Conservation (phyloP, 2,113 vertebrate species). For the Platichthys flesus region DNA sequence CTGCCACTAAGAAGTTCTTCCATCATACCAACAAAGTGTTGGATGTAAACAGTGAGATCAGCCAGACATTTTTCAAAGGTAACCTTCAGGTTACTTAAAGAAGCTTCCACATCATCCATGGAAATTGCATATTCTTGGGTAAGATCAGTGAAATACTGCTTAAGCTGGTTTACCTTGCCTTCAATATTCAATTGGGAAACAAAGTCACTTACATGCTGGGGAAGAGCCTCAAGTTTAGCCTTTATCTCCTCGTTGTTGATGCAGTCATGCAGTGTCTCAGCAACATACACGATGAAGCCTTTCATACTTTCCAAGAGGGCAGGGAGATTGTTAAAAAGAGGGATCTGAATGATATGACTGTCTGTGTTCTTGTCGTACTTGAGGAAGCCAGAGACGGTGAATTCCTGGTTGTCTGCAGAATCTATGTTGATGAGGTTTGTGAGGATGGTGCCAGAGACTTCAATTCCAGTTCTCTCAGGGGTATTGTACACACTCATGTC, state of each 20-base stretch:
- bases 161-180: slow-evolving; percentile 75
- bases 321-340: slow-evolving; percentile 85
- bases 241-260: slow-evolving; percentile 81
- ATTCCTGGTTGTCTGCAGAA: slow-evolving; percentile 84
- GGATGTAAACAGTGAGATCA: slow-evolving; percentile 74
- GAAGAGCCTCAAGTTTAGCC: slow-evolving; percentile 80
- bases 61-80: slow-evolving; percentile 72
- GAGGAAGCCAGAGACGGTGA: slow-evolving; percentile 84
- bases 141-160: slow-evolving; percentile 81
- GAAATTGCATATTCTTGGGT: slow-evolving; percentile 77
- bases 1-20: slow-evolving; percentile 76
- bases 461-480: slow-evolving; percentile 83
- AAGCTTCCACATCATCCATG: slow-evolving; percentile 83
- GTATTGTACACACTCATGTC: slow-evolving; percentile 87
- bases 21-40: slow-evolving; percentile 75
- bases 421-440: slow-evolving; percentile 80
- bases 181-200: slow-evolving; percentile 83
- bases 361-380: slow-evolving; percentile 94
- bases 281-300: slow-evolving; percentile 66
- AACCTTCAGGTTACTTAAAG: slow-evolving; percentile 72
- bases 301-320: slow-evolving; percentile 84
- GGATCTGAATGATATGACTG: slow-evolving; percentile 85
- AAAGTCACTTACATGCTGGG: slow-evolving; percentile 80
- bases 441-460: slow-evolving; percentile 80
- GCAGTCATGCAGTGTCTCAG: slow-evolving; percentile 80